Evolutionary conservation across 2,888 invertebrate genomes (phyloP).

Genomic region (Tipula lateralis): DNA sequence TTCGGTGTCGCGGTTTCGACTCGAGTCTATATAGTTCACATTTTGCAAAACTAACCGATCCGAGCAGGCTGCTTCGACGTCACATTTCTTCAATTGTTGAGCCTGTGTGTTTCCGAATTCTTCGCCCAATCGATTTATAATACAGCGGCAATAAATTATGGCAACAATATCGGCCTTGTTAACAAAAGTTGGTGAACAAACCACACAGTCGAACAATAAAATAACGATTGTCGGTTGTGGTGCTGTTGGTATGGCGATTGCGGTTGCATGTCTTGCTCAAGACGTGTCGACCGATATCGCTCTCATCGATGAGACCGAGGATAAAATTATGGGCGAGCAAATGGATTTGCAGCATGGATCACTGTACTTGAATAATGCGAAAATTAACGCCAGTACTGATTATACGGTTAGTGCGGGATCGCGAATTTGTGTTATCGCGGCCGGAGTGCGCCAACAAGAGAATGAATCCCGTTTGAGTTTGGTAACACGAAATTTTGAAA

Average conservation of each 20-base stretch:
- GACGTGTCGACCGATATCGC: conserved; percentile 76
- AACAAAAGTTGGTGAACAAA: conserved; percentile 33
- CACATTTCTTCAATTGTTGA: neutral
- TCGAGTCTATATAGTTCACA: too few species aligned
- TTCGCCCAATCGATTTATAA: neutral
- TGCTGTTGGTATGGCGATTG: conserved; percentile 88
- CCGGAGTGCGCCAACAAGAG: conserved; percentile 75
- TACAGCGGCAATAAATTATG: neutral
- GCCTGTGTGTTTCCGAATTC: neutral
- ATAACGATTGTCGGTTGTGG: conserved; percentile 86
- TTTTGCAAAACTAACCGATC: too few species aligned
- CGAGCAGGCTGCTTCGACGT: neutral
- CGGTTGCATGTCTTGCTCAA: conserved; percentile 78
- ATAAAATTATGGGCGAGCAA: conserved; percentile 84
- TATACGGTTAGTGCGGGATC: conserved; percentile 69
- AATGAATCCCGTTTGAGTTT: conserved; percentile 72
- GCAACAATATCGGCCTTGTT: neutral
- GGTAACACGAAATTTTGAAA: conserved; percentile 77
- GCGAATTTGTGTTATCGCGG: conserved; percentile 75
- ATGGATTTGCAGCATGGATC: conserved; percentile 88
- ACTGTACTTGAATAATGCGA: conserved; percentile 73
- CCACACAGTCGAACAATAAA: conserved; percentile 57
- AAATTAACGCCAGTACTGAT: conserved; percentile 71
- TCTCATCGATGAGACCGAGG: conserved; percentile 72
- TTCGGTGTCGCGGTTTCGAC: too few species aligned